Evolutionary conservation across 2,113 vertebrate species (phyloP), one percentile per base, ranked within the genome.

Genomic region (Cyprinodon brontotheroides): DNA sequence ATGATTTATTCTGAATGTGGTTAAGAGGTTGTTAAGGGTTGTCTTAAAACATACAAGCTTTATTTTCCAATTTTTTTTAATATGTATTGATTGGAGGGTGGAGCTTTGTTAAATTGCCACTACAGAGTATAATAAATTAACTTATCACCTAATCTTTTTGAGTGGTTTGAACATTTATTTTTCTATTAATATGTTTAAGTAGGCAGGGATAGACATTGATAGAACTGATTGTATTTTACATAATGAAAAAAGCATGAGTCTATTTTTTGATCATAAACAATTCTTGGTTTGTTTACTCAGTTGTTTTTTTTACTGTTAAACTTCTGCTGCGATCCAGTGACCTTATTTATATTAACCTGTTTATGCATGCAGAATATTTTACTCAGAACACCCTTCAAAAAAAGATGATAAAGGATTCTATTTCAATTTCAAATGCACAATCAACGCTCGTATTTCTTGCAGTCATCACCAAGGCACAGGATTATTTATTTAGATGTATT

Each of bases 401-500:
- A 22, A 29, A 43, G 7, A 15, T 22, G 15, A 40, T 20, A 47
- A 62, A 65, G 20, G 22, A 3, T n/a, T 57, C 6, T 10, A 57
- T n/a, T 57, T 50, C 12, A 9, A n/a, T 83, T 80, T 72, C 57
- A 60, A 78, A 75, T 74, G 53, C 20, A 47, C 37, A 53, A 17
- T 66, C 38, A 47, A 69, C 48, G 20, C 62, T 77, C 22, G 37
- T 13, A n/a, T 67, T 20, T 41, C 53, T 61, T 66, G 43, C 12
- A 29, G 65, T 53, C 67, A 43, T 72, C 39, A 40, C 39, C 40
- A 40, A 67, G 67, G 65, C 29, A 48, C 39, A 43, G 29, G 39
- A 81, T 63, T 9, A 64, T 47, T 20, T 38, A 45, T 60, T 68
- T 13, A 70, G 39, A 61, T 50, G 65, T 59, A 1, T n/a, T 72